Conservation (phyloP, 2,888 invertebrate species). For the Pemphredon lugubris region DNA sequence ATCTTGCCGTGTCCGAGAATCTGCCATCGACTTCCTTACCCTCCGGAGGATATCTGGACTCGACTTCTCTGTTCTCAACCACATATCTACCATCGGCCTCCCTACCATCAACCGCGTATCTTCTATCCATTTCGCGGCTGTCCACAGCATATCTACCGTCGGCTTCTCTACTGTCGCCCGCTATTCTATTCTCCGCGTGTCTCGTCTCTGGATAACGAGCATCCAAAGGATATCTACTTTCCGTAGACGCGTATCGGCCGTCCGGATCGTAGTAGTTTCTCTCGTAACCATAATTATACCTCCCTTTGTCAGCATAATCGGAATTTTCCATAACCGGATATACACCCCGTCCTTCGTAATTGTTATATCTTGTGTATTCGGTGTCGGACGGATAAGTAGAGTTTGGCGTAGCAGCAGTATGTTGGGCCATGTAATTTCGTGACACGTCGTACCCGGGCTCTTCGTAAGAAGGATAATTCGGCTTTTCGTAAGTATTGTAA, state of each 20-base stretch:
- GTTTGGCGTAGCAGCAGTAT: constrained; percentile 44
- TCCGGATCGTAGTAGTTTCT: constrained; percentile 69
- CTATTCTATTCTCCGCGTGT: constrained; percentile 57
- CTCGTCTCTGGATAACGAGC: constrained; percentile 63
- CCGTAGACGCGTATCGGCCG: constrained; percentile 63
- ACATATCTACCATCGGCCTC: constrained; percentile 68
- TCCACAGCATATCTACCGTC: constrained; percentile 61
- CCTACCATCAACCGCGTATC: constrained; percentile 66
- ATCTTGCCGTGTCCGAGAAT: constrained; percentile 66
- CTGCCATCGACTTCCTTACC: constrained; percentile 69
- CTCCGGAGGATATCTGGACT: constrained; percentile 64
- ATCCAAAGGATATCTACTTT: constrained; percentile 62
- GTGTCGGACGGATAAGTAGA: constrained; percentile 66
- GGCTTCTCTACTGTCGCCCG: constrained; percentile 62
- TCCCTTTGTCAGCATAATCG: constrained; percentile 70
- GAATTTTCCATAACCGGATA: constrained; percentile 60
- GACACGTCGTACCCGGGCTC: constrained; percentile 70
- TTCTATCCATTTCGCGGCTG: constrained; percentile 61
- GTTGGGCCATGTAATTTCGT: constrained; percentile 62
- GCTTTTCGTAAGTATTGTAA: constrained; percentile 69
- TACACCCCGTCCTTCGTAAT: constrained; percentile 62
- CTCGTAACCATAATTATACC: constrained; percentile 72
- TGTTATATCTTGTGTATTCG: constrained; percentile 71
- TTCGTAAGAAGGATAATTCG: constrained; percentile 68
- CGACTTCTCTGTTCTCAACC: constrained; percentile 63